A percentile compares a stretch with the other conserved stretches of the same genome.
phyloP scores from a whole-genome alignment of 2,888 invertebrate species.

The Drosophila emarginata region DNA sequence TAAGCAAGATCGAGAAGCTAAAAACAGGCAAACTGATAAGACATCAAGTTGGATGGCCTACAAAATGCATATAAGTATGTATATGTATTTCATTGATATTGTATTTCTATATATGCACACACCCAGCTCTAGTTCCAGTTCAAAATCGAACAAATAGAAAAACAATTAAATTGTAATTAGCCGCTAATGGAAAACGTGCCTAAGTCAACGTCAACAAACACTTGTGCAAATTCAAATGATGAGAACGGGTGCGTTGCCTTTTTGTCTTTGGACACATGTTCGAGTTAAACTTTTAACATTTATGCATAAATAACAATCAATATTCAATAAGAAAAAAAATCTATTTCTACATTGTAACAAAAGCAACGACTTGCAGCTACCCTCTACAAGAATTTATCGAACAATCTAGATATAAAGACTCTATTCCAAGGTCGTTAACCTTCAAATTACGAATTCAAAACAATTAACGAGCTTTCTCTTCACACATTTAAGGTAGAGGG shows the following conservation, averaged over 20 bases:
- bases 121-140: slow-evolving; percentile 5
- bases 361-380: background rate
- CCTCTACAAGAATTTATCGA: background rate
- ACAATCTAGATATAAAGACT: background rate
- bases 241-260: slow-evolving; percentile 9
- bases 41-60: background rate
- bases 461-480: background rate
- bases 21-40: slow-evolving; percentile 1
- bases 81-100: too few species aligned
- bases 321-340: background rate
- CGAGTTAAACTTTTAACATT: background rate
- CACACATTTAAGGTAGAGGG: background rate
- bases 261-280: slow-evolving; percentile 3
- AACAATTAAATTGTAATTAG: slow-evolving; percentile 52
- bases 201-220: slow-evolving; percentile 36
- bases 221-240: slow-evolving; percentile 33
- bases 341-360: background rate
- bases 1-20: slow-evolving; percentile 2
- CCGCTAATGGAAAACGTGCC: slow-evolving; percentile 50
- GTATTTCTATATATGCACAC: background rate
- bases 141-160: slow-evolving; percentile 6
- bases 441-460: background rate
- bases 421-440: background rate
- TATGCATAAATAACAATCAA: slow-evolving; percentile 4
- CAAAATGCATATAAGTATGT: background rate